Conservation (phyloP, 2,797 vertebrate genomes). For the Picus viridis region DNA sequence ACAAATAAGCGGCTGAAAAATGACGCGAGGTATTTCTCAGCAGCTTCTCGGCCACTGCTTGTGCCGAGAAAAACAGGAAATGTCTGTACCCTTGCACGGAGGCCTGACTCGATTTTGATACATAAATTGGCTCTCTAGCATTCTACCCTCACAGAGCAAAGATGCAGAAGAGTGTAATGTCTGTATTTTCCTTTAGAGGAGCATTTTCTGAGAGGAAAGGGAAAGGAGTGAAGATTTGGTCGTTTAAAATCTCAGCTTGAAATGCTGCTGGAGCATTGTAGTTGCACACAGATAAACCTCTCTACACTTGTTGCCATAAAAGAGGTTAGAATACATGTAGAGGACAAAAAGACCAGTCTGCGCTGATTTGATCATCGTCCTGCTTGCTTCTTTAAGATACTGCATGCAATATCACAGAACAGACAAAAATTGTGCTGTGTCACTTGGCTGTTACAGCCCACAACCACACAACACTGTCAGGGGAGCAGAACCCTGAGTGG, state of each 20-base stretch:
- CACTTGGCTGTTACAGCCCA: accelerated
- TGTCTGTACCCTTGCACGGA: background rate
- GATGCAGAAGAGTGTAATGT: background rate
- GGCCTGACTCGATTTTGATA: background rate
- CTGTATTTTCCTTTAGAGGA: background rate
- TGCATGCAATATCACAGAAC: background rate
- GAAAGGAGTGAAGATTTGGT: background rate
- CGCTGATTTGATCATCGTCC: background rate
- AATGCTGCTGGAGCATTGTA: background rate
- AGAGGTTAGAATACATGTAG: background rate
- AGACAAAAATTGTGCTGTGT: background rate
- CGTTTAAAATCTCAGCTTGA: background rate
- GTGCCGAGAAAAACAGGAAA: constrained; percentile 65
- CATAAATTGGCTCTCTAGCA: background rate
- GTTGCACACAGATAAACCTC: background rate
- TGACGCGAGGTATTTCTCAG: constrained; percentile 29
- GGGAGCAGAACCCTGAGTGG: background rate
- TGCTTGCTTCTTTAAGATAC: background rate
- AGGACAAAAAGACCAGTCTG: background rate
- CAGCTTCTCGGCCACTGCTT: background rate
- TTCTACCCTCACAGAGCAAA: background rate
- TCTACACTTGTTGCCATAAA: background rate
- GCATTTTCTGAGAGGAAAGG: constrained; percentile 1
- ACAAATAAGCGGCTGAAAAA: constrained; percentile 5
- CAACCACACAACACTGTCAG: background rate